Percentiles rank a stretch among this genome's conserved stretches.
These are phyloP conservation scores for Philereme vetulata DNA, from an alignment of 2,888 invertebrate genomes.

Conservation along the genomic window DNA sequence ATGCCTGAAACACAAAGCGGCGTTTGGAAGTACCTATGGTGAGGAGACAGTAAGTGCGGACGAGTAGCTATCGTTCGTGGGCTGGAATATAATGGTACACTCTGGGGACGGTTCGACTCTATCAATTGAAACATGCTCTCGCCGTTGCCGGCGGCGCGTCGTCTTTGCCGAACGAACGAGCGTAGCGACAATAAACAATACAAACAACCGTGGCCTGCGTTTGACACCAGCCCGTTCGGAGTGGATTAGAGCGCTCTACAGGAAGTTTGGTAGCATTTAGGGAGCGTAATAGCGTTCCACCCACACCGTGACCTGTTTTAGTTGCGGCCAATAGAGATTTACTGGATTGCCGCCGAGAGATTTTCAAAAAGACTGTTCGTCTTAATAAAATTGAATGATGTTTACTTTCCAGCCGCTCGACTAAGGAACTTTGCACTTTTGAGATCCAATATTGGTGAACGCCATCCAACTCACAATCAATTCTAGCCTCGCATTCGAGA, in stretches of 20 bases:
- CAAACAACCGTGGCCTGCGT: constrained; percentile 82
- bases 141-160: constrained; percentile 55
- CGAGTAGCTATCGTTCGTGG: constrained; percentile 58
- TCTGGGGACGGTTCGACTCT: constrained; percentile 58
- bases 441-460: constrained; percentile 49
- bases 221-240: constrained; percentile 82
- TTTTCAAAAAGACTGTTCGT: constrained; percentile 66
- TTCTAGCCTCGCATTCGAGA: constrained; percentile 57
- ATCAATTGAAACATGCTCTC: constrained; percentile 76
- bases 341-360: constrained; percentile 74
- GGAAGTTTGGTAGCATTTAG: constrained; percentile 82
- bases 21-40: constrained; percentile 45
- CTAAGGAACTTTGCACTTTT: constrained; percentile 49
- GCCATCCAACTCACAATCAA: constrained; percentile 60
- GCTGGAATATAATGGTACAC: constrained; percentile 61
- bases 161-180: constrained; percentile 76
- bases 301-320: constrained; percentile 78
- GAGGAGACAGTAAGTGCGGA: constrained; percentile 59
- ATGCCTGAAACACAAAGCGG: constrained; percentile 39
- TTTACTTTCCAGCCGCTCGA: constrained; percentile 70
- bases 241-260: constrained; percentile 81
- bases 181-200: constrained; percentile 82
- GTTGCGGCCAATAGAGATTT: constrained; percentile 84
- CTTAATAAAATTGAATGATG: constrained; percentile 78
- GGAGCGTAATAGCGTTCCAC: constrained; percentile 80